Evolutionary conservation across 1,140 invertebrate genomes (phyloP), one percentile per base, ranked within the genome.

Genomic region (Listronotus oregonensis): DNA sequence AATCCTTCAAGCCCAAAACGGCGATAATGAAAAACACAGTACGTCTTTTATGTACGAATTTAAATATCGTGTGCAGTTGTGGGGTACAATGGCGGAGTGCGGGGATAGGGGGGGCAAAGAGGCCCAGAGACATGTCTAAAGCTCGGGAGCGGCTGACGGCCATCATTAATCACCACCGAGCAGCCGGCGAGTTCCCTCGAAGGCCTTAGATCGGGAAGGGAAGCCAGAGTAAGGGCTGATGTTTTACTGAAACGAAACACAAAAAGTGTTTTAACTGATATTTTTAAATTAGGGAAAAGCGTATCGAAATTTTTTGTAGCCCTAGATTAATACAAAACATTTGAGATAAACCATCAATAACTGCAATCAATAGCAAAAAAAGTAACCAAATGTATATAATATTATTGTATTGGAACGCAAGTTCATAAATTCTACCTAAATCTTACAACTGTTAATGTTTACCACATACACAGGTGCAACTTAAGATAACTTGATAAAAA

Each of bases 51-150:
- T 66, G 64, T 75, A 73, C 68, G 70, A 76, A 77, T 77, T 73
- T 74, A 74, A 77, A 77, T 75, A 77, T 76, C 72, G 74, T 77
- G 72, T 76, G 73, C 72, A 77, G 71, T 66, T 66, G 71, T 62
- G 70, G 74, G 71, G 73, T 72, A 73, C 72, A 71, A 51, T 47
- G 34, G 75, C 64, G 72, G 66, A 68, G 69, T 68, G 71, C 54
- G 70, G 69, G 58, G 64, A 37, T 66, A 67, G 66, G 56, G n/a
- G 55, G 58, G 56, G 58, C 68, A 71, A 71, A 68, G 70, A 66
- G 72, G 71, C 74, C 73, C 71, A 75, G 72, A 77, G 75, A 77
- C 75, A 76, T 72, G 75, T 77, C 75, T 76, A 77, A 77, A 77
- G 75, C 76, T 77, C 74, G 75, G 75, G 73, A 76, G 67, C 74